These are phyloP conservation scores for Holacanthella duospinosa DNA, from an alignment of 2,888 invertebrate species.

Conservation along the genomic window DNA sequence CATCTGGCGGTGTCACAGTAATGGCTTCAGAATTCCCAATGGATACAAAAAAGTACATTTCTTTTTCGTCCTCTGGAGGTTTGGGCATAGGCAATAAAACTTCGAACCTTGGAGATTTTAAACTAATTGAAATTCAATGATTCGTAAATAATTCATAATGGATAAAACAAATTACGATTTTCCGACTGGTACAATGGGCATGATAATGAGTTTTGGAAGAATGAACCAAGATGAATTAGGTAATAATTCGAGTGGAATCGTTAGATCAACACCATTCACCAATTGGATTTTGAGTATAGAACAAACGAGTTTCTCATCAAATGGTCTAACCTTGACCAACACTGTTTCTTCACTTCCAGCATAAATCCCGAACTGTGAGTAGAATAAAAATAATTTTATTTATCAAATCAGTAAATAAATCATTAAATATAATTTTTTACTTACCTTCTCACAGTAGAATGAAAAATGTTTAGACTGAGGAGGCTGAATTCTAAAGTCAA, in stretches of 20 bases:
- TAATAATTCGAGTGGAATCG: not conserved
- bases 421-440: not conserved
- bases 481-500: not conserved
- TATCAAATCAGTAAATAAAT: not conserved
- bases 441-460: slow-evolving; percentile 1
- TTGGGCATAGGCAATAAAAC: not conserved
- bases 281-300: not conserved
- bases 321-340: not conserved
- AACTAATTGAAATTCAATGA: not conserved
- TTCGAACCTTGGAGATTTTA: not conserved
- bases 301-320: not conserved
- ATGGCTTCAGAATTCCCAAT: not conserved
- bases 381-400: not conserved
- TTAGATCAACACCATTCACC: not conserved
- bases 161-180: not conserved
- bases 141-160: not conserved
- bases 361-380: not conserved
- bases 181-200: not conserved
- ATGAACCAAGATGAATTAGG: not conserved
- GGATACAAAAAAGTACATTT: not conserved
- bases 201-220: not conserved
- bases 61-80: not conserved
- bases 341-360: not conserved
- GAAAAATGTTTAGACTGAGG: not conserved
- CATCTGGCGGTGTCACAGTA: not conserved